Evolutionary conservation across 2,113 vertebrate genomes (phyloP), one percentile per base, ranked within the genome.

Genomic region (Neodontobutis hainanensis): DNA sequence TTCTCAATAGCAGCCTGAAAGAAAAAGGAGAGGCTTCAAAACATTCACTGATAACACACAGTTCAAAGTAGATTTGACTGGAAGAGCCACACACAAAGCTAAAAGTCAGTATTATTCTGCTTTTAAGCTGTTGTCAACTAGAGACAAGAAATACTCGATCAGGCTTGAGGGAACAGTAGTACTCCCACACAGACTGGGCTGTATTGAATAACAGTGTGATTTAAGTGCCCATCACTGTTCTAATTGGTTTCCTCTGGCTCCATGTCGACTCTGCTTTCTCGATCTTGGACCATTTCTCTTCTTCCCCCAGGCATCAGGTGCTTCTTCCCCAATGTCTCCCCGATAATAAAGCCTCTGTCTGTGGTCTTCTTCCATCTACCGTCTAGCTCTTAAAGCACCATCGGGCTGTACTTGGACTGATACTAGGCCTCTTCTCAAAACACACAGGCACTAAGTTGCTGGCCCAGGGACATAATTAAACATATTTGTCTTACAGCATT

Each of bases 221-320:
- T 82, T 84, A 85, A 83, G 85, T 84, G 77, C 76, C 78, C 76
- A 85, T 85, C 85, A 78, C 76, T 73, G 47, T 71, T 74, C 80
- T 88, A 85, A 89, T 86, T 86, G 83, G 73, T 85, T 88, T 82
- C 75, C 75, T 86, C 70, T 73, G 73, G 67, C 78, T 87, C 74
- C 1, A 4, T 70, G 73, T 84, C 75, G 47, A 44, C 70, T 81
- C 71, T 66, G 16, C 61, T 71, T 84, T 82, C 71, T 68, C 73
- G 42, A 50, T 67, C 74, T 68, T 65, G 27, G 46, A 1, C 65
- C 48, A 14, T 62, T 57, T 42, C 12, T 57, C 60, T 65, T 42
- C 19, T 46, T 36, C 59, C 64, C 62, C 4, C 36, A 70, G 77
- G 67, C 68, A 50, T 78, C 59, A 32, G n/a, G 15, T 43, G 40